Evolutionary conservation across 1,140 invertebrate species (phyloP), one percentile per base, ranked within the genome.

Genomic region (Drosophila mayri): DNA sequence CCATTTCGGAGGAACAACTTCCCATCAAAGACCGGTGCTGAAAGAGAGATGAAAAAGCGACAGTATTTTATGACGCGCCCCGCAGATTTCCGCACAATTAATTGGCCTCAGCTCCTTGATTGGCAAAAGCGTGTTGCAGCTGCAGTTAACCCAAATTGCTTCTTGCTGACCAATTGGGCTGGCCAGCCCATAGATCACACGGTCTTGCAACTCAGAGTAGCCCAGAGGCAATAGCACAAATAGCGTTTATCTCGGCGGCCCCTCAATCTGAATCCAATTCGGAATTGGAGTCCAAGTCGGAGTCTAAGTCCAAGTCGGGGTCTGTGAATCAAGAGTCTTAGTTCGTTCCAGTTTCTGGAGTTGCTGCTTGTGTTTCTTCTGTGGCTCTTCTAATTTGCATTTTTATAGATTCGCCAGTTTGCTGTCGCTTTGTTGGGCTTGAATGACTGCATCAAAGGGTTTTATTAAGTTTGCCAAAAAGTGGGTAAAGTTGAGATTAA

Each of bases 101-200:
- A 84, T 87, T 87, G 85, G 58, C 66, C 28, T 10, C 11, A 37
- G 65, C 38, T 55, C 46, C 12, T 22, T 47, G 35, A 75, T 57
- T 75, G 61, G 12, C 52, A 22, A 49, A 16, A 76, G 68, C 66
- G 84, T 75, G 80, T 83, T 74, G 68, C 70, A 70, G 61, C 71
- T 57, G 74, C 84, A 90, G 86, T 87, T 87, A 87, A 88, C 84
- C 84, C 81, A 87, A 87, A 84, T 87, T 71, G 80, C 84, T 59
- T 73, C 66, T 79, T 35, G 72, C 62, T 60, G 61, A 54, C 67
- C 84, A 76, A 66, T 76, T 67, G 76, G 71, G 75, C 75, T 40
- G 49, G 59, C 52, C 78, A 73, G 50, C 63, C 44, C 50, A 62
- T 64, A 63, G 63, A 63, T 77, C 74, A 78, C 75, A 67, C 54